Conservation (phyloP, 2,888 invertebrate genomes). For the Lobophora halterata region DNA sequence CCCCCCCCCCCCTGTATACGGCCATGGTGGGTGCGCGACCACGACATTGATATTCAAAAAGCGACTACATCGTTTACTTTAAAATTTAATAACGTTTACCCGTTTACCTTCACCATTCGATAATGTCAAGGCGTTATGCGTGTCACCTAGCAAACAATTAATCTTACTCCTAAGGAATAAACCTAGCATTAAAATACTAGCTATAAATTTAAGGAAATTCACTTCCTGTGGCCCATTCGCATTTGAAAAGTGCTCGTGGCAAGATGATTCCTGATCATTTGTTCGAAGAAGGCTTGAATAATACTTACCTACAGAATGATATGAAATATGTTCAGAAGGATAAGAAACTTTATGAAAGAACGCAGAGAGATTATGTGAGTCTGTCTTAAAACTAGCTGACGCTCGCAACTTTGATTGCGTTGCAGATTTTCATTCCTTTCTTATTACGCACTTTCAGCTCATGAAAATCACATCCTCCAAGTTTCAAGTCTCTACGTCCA, state of each 20-base stretch:
- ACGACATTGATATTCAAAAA: constrained; percentile 60
- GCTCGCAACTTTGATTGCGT: too few species aligned
- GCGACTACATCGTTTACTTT: constrained; percentile 55
- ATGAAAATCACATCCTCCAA: too few species aligned
- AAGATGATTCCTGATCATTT: constrained; percentile 63
- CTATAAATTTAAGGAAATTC: too few species aligned
- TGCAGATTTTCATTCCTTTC: too few species aligned
- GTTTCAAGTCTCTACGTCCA: too few species aligned
- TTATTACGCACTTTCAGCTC: too few species aligned
- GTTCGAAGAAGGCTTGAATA: constrained; percentile 68
- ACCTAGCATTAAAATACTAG: too few species aligned
- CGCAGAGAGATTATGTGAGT: constrained; percentile 70
- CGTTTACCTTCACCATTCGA: constrained; percentile 57
- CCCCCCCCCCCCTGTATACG: too few species aligned
- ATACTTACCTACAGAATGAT: constrained; percentile 54
- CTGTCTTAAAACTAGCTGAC: background rate
- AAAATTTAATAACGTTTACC: constrained; percentile 70
- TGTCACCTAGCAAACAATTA: constrained; percentile 30
- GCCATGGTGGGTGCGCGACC: constrained; percentile 23
- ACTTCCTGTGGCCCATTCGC: too few species aligned
- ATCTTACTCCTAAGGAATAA: too few species aligned
- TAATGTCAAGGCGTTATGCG: constrained; percentile 43
- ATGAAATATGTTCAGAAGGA: constrained; percentile 61
- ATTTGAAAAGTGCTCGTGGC: constrained; percentile 9
- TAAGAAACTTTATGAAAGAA: constrained; percentile 53